Percentiles rank a stretch among this genome's conserved stretches.
These are phyloP conservation scores for Lanius ludovicianus DNA, from an alignment of 2,113 vertebrate species.

Conservation along the genomic window DNA sequence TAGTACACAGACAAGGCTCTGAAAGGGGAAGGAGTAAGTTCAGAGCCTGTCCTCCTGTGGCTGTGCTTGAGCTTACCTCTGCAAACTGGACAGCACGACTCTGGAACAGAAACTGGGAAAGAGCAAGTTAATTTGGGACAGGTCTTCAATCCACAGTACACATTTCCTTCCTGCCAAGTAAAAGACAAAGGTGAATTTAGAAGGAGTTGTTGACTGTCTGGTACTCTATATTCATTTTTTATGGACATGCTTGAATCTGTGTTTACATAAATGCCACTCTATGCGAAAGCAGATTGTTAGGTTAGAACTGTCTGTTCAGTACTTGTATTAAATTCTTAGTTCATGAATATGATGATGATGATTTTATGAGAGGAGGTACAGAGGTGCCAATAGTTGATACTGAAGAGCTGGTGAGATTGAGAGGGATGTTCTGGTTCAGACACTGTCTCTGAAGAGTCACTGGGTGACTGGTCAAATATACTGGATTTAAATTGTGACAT, in stretches of 20 bases:
- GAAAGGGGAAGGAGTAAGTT: not conserved
- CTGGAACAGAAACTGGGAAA: conserved; percentile 72
- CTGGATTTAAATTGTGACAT: not conserved
- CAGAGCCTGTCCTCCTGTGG: not conserved
- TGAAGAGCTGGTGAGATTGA: not conserved
- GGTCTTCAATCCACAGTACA: conserved; percentile 82
- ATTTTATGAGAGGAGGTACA: not conserved
- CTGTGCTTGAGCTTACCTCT: conserved; percentile 68
- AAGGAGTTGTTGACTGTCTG: not conserved
- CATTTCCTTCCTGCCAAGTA: conserved; percentile 78
- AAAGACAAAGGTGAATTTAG: conserved; percentile 33
- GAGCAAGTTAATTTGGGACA: conserved; percentile 80
- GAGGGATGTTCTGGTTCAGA: not conserved
- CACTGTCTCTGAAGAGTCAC: not conserved
- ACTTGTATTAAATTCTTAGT: not conserved
- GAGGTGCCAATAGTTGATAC: not conserved
- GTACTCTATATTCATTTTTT: not conserved
- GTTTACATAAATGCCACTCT: not conserved
- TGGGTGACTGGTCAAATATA: not conserved
- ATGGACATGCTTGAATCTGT: not conserved
- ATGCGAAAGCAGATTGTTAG: not conserved
- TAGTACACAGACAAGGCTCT: not conserved
- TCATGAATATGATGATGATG: not conserved
- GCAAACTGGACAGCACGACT: conserved; percentile 80
- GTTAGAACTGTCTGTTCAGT: not conserved